A percentile compares a stretch with the other conserved stretches of the same genome.
Conservation (phyloP, 2,113 vertebrate species). For the Nesogale talazaci region DNA sequence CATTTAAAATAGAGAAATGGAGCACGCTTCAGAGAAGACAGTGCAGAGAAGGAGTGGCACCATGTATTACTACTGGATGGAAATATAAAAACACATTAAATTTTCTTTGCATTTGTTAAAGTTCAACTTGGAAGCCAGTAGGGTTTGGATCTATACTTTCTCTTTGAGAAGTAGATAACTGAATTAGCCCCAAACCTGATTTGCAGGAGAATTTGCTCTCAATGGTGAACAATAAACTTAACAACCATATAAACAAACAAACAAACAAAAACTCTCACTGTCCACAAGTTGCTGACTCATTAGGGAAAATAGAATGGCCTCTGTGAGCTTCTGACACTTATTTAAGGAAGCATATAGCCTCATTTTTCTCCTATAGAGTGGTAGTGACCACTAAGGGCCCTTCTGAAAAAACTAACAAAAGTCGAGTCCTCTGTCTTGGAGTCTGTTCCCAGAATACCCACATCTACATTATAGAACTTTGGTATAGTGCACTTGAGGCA, state of each 20-base stretch:
- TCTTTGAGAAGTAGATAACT: neutral
- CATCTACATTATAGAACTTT: neutral
- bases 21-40: neutral
- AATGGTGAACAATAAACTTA: too few species aligned
- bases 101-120: neutral
- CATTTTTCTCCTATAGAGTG: too few species aligned
- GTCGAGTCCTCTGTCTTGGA: too few species aligned
- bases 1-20: constrained; percentile 27
- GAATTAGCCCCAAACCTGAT: neutral
- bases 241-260: too few species aligned
- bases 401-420: too few species aligned
- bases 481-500: neutral
- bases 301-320: too few species aligned
- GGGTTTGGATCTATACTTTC: too few species aligned
- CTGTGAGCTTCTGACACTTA: too few species aligned
- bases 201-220: neutral
- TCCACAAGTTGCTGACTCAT: too few species aligned
- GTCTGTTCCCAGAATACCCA: neutral
- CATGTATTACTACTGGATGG: neutral
- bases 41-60: neutral
- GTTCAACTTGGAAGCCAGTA: neutral
- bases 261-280: too few species aligned
- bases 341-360: too few species aligned
- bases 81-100: constrained; percentile 39
- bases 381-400: too few species aligned